Conservation (phyloP, 1,140 invertebrate genomes). For the Globodera rostochiensis region DNA sequence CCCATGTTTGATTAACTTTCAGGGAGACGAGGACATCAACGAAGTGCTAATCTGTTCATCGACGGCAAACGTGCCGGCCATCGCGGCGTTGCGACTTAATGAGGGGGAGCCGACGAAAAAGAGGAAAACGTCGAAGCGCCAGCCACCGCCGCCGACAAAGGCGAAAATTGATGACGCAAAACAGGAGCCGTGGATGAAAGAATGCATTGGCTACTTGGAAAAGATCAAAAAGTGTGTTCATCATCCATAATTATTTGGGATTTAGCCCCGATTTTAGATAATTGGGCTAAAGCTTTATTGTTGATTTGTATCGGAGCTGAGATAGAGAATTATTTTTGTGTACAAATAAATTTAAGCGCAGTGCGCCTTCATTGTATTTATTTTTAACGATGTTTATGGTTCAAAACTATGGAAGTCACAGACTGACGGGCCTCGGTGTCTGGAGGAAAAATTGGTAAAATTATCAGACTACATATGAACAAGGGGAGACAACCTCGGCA, state of each 20-base stretch:
- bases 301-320: too few species aligned
- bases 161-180: not conserved
- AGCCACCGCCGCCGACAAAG: not conserved
- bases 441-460: too few species aligned
- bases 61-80: not conserved
- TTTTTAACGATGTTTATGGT: too few species aligned
- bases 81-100: not conserved
- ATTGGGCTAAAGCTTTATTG: too few species aligned
- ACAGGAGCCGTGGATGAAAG: constrained; percentile 1
- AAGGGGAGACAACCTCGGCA: too few species aligned
- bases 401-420: too few species aligned
- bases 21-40: constrained; percentile 45
- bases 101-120: not conserved
- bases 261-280: too few species aligned
- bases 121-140: constrained; percentile 4
- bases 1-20: not conserved
- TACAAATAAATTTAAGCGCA: too few species aligned
- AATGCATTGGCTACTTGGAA: not conserved
- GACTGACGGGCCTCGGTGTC: too few species aligned
- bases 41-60: constrained; percentile 48
- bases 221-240: not conserved
- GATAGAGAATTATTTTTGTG: too few species aligned
- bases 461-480: too few species aligned
- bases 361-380: too few species aligned
- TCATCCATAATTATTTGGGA: not conserved